Conservation (phyloP, 2,888 invertebrate genomes). For the Bibio marci region DNA sequence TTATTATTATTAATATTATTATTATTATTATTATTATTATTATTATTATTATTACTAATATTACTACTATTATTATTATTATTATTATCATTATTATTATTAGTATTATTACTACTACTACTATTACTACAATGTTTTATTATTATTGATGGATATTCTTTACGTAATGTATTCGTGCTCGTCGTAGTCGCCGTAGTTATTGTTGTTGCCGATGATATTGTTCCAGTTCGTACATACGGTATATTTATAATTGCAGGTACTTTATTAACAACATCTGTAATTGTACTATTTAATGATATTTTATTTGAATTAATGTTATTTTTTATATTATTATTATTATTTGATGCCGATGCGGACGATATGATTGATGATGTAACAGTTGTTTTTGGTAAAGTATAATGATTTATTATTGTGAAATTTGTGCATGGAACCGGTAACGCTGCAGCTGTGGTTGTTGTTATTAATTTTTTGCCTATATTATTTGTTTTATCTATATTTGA, state of each 20-base stretch:
- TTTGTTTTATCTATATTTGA: conserved; percentile 11
- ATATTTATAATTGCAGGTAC: conserved; percentile 29
- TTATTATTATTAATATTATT: not conserved
- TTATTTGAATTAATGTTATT: conserved; percentile 20
- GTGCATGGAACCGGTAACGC: no score
- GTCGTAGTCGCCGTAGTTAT: no score
- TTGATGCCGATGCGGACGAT: not conserved
- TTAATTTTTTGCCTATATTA: conserved; percentile 19
- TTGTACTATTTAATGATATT: conserved; percentile 24
- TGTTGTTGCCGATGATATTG: conserved; percentile 7
- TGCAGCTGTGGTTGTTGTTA: no score
- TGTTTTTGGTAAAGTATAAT: conserved; percentile 7
- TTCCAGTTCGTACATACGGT: conserved; percentile 20
- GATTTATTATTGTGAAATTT: conserved; percentile 5
- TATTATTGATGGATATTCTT: not conserved
- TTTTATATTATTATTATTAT: no score
- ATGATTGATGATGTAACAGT: not conserved
- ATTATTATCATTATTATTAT: no score
- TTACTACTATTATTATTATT: no score
- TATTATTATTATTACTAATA: no score
- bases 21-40: no score
- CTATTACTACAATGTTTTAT: not conserved
- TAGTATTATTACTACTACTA: no score
- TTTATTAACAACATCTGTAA: conserved; percentile 28
- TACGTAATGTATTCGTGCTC: no score